phyloP scores from a whole-genome alignment of 2,113 vertebrate species.

The Hemiprocne comata region DNA sequence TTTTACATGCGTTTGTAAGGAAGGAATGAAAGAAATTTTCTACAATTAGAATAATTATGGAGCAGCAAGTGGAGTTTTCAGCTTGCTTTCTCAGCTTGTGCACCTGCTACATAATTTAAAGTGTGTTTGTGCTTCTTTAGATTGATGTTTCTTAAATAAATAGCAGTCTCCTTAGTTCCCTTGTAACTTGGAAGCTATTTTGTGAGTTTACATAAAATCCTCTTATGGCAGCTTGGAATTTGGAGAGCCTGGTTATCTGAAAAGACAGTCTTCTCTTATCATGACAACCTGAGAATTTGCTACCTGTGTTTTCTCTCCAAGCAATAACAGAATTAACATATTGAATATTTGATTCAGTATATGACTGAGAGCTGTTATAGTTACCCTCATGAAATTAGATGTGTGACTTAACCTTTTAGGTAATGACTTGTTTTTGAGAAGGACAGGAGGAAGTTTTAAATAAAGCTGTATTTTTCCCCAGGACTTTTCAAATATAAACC shows the following conservation, averaged over 20 bases:
- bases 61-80: not conserved
- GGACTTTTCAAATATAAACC: not conserved
- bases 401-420: not conserved
- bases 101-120: constrained; percentile 17
- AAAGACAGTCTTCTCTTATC: constrained; percentile 38
- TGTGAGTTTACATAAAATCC: constrained; percentile 55
- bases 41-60: not conserved
- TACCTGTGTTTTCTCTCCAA: constrained; percentile 51
- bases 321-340: constrained; percentile 36
- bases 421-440: not conserved
- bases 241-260: constrained; percentile 56
- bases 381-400: not conserved
- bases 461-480: not conserved
- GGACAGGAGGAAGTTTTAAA: not conserved
- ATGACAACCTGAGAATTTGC: constrained; percentile 1
- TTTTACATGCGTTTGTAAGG: not conserved
- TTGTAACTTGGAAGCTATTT: constrained; percentile 20
- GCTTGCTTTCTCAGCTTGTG: not conserved
- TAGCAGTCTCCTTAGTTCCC: not conserved
- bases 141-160: constrained; percentile 50
- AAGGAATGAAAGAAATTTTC: not conserved
- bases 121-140: not conserved
- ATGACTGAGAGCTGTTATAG: not conserved
- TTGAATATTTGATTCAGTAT: constrained; percentile 23
- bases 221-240: constrained; percentile 30